These are phyloP conservation scores for Ganaspis brasiliensis DNA, from an alignment of 2,888 invertebrate genomes.

Conservation along the genomic window DNA sequence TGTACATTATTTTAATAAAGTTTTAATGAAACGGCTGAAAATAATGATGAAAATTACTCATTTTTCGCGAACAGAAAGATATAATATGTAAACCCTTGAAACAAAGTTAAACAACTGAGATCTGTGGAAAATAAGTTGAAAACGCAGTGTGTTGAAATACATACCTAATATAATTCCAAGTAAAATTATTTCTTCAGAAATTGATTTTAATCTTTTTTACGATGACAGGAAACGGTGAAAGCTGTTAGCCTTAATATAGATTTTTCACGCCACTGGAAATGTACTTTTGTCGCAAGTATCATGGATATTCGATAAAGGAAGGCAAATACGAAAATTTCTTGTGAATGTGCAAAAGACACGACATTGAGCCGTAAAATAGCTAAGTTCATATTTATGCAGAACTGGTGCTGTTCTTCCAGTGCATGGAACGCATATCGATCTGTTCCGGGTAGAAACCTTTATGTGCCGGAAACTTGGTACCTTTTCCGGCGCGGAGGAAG, in stretches of 20 bases:
- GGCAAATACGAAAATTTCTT: conserved; percentile 15
- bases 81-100: too few species aligned
- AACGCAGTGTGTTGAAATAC: background rate
- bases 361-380: conserved; percentile 36
- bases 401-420: conserved; percentile 48
- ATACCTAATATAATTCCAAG: background rate
- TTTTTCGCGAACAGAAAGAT: too few species aligned
- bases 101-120: too few species aligned
- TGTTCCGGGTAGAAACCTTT: conserved; percentile 59
- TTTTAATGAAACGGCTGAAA: too few species aligned
- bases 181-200: conserved; percentile 22
- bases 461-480: conserved; percentile 74
- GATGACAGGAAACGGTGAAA: conserved; percentile 10
- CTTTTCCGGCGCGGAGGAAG: conserved; percentile 74
- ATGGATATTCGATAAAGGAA: conserved; percentile 12
- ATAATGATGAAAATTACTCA: too few species aligned
- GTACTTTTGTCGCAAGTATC: conserved; percentile 28
- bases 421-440: conserved; percentile 65
- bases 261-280: conserved; percentile 37
- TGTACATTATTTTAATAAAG: too few species aligned
- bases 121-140: background rate
- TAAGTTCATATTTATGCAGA: conserved; percentile 34
- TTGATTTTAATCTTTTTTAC: conserved; percentile 31
- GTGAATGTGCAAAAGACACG: conserved; percentile 35
- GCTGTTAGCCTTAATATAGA: conserved; percentile 11